A percentile compares a stretch with the other conserved stretches of the same genome.
Conservation (phyloP, 2,888 invertebrate genomes). For the Bombyx huttoni region DNA sequence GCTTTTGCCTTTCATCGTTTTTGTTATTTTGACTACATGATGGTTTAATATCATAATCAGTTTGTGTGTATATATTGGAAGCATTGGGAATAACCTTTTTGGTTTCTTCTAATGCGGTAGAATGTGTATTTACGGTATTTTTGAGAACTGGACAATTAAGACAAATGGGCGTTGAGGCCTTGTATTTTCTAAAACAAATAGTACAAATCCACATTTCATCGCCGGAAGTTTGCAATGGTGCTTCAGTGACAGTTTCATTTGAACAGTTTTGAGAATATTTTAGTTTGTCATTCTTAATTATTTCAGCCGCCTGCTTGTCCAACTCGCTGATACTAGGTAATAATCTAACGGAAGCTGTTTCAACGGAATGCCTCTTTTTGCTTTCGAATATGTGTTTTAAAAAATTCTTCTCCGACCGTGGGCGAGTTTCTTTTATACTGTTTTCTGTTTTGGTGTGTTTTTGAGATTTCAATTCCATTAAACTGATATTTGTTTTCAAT, state of each 20-base stretch:
- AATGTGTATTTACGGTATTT: conserved; percentile 5
- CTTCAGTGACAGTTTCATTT: not conserved
- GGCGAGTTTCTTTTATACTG: conserved; percentile 32
- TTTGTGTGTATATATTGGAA: conserved; percentile 32
- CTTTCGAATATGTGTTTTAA: conserved; percentile 64
- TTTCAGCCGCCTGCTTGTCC: conserved; percentile 83
- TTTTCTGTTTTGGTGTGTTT: conserved; percentile 36
- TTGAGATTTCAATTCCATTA: conserved; percentile 28
- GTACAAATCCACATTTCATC: conserved; percentile 43
- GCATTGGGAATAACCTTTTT: conserved; percentile 9
- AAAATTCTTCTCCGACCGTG: conserved; percentile 66
- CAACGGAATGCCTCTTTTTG: conserved; percentile 50
- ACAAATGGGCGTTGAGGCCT: conserved; percentile 37
- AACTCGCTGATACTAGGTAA: conserved; percentile 84
- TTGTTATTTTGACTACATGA: conserved; percentile 10
- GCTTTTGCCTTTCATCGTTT: conserved; percentile 67
- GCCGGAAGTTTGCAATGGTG: not conserved
- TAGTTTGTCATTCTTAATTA: conserved; percentile 71
- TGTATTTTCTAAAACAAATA: conserved; percentile 45
- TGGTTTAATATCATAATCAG: conserved; percentile 14
- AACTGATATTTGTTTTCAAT: conserved; percentile 8
- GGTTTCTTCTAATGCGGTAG: not conserved
- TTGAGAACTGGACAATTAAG: conserved; percentile 22
- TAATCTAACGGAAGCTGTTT: conserved; percentile 61
- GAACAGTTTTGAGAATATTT: conserved; percentile 27